These are phyloP conservation scores for Camelus dromedarius DNA, from an alignment of 2,113 vertebrate genomes.

Conservation along the genomic window DNA sequence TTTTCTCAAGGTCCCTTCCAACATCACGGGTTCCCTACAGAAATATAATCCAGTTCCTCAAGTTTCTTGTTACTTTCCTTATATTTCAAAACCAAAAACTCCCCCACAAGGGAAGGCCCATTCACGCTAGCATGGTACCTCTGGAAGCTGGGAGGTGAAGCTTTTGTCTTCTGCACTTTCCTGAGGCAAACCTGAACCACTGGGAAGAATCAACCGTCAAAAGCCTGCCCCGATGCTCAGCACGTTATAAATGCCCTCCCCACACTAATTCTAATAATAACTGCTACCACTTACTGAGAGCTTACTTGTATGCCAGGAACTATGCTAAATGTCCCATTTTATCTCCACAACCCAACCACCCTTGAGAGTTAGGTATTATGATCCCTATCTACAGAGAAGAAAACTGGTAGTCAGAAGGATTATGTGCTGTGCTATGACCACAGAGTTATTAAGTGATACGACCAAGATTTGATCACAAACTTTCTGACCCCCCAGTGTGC, in stretches of 20 bases:
- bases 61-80: neutral
- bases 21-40: neutral
- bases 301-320: neutral
- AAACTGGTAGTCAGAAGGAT: conserved; percentile 1
- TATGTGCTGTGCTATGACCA: neutral
- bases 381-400: neutral
- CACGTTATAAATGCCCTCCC: neutral
- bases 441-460: conserved; percentile 41
- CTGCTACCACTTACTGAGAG: neutral
- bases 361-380: neutral
- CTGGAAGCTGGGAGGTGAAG: neutral
- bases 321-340: conserved; percentile 33
- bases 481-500: neutral
- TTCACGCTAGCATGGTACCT: neutral
- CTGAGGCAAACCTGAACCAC: conserved; percentile 27
- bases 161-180: conserved; percentile 48
- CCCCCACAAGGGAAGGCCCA: neutral
- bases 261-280: conserved; percentile 19
- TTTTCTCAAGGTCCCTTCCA: conserved; percentile 15
- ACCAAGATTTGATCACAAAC: neutral
- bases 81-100: conserved; percentile 24
- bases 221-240: conserved; percentile 1
- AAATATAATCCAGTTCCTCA: neutral
- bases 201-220: neutral
- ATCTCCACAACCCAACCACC: conserved; percentile 1